Conservation (phyloP, 2,888 invertebrate species). For the Hirudinaria manillensis region DNA sequence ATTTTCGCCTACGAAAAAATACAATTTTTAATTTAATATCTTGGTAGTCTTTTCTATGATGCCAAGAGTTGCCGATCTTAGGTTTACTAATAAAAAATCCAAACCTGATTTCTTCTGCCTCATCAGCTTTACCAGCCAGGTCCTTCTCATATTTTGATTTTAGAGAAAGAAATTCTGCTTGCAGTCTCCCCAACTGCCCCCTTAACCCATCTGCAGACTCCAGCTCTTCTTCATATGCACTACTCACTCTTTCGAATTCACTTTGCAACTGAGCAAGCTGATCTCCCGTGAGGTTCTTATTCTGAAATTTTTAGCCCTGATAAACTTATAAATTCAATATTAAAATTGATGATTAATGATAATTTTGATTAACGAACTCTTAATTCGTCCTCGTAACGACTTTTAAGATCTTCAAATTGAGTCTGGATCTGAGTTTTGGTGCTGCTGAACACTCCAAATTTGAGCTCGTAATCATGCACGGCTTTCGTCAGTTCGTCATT, state of each 20-base stretch:
- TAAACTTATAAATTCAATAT: neutral
- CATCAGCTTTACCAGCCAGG: conserved; percentile 83
- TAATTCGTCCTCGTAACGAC: conserved; percentile 50
- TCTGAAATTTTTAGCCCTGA: conserved; percentile 1
- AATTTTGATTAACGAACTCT: conserved; percentile 10
- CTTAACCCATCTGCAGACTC: conserved; percentile 93
- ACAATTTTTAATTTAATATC: neutral
- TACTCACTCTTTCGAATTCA: conserved; percentile 62
- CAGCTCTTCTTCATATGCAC: conserved; percentile 93
- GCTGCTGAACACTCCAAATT: conserved; percentile 92
- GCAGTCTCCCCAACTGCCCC: conserved; percentile 82
- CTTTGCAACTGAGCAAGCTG: conserved; percentile 49
- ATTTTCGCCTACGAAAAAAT: conserved; percentile 46
- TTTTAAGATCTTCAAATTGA: conserved; percentile 50
- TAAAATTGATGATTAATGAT: neutral
- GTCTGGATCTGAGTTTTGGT: conserved; percentile 60
- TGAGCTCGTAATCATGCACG: conserved; percentile 86
- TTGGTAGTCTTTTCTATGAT: neutral
- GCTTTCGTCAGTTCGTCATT: conserved; percentile 60
- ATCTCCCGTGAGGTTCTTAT: conserved; percentile 43
- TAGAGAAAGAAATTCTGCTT: conserved; percentile 81
- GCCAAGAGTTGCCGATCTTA: no score
- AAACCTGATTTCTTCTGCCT: conserved; percentile 65
- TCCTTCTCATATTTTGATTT: conserved; percentile 95
- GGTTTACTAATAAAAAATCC: neutral